A percentile compares a stretch with the other conserved stretches of the same genome.
These are phyloP conservation scores for Drosophila carrolli DNA, from an alignment of 1,140 invertebrate species.

Conservation along the genomic window DNA sequence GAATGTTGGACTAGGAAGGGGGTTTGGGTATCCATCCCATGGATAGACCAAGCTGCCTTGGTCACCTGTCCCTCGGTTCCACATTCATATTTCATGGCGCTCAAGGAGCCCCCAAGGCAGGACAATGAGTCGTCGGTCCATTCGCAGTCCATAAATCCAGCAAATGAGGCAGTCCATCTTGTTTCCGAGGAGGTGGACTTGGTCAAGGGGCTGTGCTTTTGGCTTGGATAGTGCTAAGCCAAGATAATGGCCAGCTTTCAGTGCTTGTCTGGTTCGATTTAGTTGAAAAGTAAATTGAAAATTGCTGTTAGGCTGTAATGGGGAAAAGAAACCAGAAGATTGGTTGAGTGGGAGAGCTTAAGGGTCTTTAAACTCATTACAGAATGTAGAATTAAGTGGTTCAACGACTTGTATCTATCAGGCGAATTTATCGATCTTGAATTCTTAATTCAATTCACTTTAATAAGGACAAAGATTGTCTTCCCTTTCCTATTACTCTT, in stretches of 20 bases:
- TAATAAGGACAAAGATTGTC: no score
- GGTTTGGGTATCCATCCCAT: not conserved
- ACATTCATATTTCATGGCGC: constrained; percentile 55
- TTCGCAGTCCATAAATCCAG: constrained; percentile 77
- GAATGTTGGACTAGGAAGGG: constrained; percentile 31
- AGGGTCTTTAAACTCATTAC: constrained; percentile 14
- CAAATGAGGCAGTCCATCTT: constrained; percentile 74
- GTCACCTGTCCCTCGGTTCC: constrained; percentile 54
- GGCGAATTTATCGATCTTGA: not conserved
- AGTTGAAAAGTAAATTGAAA: constrained; percentile 44
- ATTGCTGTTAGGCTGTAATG: constrained; percentile 11
- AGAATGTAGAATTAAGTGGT: constrained; percentile 23
- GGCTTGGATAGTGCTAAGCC: constrained; percentile 29
- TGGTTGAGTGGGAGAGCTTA: constrained; percentile 15
- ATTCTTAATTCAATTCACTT: not conserved
- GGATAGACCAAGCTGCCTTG: constrained; percentile 12
- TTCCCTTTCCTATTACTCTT: no score
- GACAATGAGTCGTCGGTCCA: constrained; percentile 51
- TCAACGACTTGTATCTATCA: constrained; percentile 12
- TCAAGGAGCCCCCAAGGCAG: constrained; percentile 39
- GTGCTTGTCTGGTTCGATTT: constrained; percentile 36
- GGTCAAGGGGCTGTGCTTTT: constrained; percentile 7
- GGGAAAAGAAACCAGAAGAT: constrained; percentile 7
- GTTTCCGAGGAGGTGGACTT: constrained; percentile 2
- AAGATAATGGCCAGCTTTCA: constrained; percentile 44